Base-by-base conservation (phyloP, 2,797 vertebrate genomes). In the Diceros bicornis region DNA sequence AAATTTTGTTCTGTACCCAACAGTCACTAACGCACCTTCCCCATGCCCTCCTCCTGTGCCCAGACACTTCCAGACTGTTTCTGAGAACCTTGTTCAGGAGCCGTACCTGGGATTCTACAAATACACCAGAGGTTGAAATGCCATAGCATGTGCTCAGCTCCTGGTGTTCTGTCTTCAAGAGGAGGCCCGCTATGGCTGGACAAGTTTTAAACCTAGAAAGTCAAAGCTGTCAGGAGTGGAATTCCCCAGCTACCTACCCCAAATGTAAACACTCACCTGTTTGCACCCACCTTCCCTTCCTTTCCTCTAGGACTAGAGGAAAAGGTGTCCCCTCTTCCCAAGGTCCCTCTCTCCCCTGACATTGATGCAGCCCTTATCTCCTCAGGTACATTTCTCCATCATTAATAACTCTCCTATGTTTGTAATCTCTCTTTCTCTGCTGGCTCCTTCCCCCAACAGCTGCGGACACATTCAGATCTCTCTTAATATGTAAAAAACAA, bases 131-230 rank as follows among this genome's bases (percentile, higher is more conserved):
- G n/a, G n/a, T n/a, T n/a, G n/a, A n/a, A n/a, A n/a, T 52, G 23
- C 55, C 7, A 1, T 27, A 34, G 62, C 25, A 6, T 52, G 52
- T 68, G 12, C 74, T 84, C 23, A 66, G n/a, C 17, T 69, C 69
- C 12, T 82, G 72, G 61, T 75, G 17, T 64, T 90, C 52, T 82
- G 23, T 84, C n/a, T 69, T 77, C 25, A 75, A 34, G 68, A 94
- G 79, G 68, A 34, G 12, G 69, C 64, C 20, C 57, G 27, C 52
- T 34, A 41, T 11, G 25, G 59, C 66, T 69, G 32, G 62, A 32
- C 61, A 79, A 83, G 59, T n/a, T 59, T 55, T 81, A 41, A 61
- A 61, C 12, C 29, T 47, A 69, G 61, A 57, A 88, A 72, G 27
- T 91, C 72, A 91, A 93, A 75, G 72, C 44, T 52, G 0, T 64